phyloP scores from a whole-genome alignment of 2,797 vertebrate genomes.

The Spizella passerina region DNA sequence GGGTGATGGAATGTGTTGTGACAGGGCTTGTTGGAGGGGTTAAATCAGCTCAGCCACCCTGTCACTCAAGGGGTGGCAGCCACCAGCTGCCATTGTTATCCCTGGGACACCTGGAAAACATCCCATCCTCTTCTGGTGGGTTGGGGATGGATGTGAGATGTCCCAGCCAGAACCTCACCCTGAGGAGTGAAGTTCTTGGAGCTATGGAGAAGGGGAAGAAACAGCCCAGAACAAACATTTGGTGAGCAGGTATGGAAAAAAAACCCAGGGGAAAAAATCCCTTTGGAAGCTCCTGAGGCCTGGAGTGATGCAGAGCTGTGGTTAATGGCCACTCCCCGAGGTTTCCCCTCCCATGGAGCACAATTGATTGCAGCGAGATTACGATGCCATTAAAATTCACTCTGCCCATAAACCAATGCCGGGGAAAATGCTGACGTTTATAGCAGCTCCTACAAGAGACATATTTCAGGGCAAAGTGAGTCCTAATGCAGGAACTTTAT shows the following conservation, averaged over 20 bases:
- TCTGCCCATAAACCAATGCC: conserved; percentile 79
- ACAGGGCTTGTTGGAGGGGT: rapidly evolving
- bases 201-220: not conserved
- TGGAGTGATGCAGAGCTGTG: conserved; percentile 74
- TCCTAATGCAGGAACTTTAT: conserved; percentile 82
- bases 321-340: conserved; percentile 75
- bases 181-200: not conserved
- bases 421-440: conserved; percentile 82
- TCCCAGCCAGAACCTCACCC: not conserved
- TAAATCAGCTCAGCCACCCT: not conserved
- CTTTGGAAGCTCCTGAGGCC: conserved; percentile 41
- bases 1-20: not conserved
- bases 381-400: conserved; percentile 84
- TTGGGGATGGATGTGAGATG: rapidly evolving
- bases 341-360: conserved; percentile 38
- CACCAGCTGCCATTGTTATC: not conserved
- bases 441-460: conserved; percentile 81
- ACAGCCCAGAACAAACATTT: not conserved
- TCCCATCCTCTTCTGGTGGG: not conserved
- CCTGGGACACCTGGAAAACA: not conserved
- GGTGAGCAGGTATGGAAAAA: not conserved
- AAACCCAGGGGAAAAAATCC: rapidly evolving
- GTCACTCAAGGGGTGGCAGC: not conserved
- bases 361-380: conserved; percentile 82
- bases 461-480: conserved; percentile 83